phyloP scores from a whole-genome alignment of 2,888 invertebrate genomes.

The Macaria notata region DNA sequence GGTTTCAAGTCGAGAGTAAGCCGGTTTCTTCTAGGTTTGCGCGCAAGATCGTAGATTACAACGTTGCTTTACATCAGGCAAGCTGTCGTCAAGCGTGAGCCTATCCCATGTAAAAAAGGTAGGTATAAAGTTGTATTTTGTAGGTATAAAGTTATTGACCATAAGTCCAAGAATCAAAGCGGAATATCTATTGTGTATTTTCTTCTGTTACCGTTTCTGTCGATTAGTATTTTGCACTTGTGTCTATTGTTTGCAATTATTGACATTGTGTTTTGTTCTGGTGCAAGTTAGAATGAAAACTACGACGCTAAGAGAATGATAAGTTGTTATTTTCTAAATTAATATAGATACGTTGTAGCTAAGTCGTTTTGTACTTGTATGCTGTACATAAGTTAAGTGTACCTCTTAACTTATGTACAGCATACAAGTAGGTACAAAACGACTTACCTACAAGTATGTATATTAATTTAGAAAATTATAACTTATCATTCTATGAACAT shows the following conservation, averaged over 20 bases:
- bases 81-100: too few species aligned
- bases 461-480: too few species aligned
- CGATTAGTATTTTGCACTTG: constrained; percentile 14
- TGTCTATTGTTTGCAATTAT: constrained; percentile 18
- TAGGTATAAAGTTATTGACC: constrained; percentile 1
- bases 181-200: constrained; percentile 18
- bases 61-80: too few species aligned
- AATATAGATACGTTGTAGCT: not conserved
- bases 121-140: not conserved
- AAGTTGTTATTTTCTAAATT: not conserved
- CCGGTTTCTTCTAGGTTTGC: too few species aligned
- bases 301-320: constrained; percentile 5
- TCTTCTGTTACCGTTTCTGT: constrained; percentile 11
- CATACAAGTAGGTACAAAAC: too few species aligned
- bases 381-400: not conserved
- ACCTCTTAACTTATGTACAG: too few species aligned
- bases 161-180: not conserved
- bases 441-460: too few species aligned
- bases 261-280: constrained; percentile 16
- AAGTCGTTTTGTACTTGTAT: not conserved
- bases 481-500: too few species aligned
- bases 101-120: too few species aligned
- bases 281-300: constrained; percentile 3
- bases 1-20: too few species aligned
- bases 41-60: too few species aligned